A percentile compares a stretch with the other conserved stretches of the same genome.
Evolutionary conservation across 37 sponge, comb jelly and placozoan genomes (phyloP).

Genomic region (Corticium candelabrum): DNA sequence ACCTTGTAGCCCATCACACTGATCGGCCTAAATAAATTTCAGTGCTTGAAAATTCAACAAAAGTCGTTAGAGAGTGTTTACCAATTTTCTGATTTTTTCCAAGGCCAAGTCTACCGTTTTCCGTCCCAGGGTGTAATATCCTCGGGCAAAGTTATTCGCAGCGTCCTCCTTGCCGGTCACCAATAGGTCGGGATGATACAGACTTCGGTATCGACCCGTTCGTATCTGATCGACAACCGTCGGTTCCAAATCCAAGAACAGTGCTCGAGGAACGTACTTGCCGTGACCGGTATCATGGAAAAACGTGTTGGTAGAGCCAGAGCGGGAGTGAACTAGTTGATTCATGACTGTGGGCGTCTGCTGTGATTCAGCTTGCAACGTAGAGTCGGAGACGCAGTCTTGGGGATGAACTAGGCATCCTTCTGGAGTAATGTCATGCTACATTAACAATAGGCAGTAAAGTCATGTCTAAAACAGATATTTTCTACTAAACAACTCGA

Average conservation of each 20-base stretch:
- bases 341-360: too few relatives aligned
- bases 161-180: constrained; percentile 71
- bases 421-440: too few relatives aligned
- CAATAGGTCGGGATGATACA: constrained; percentile 72
- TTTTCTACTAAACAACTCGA: too few relatives aligned
- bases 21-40: too few relatives aligned
- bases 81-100: constrained; percentile 52
- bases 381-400: too few relatives aligned
- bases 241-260: constrained; percentile 92
- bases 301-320: constrained; percentile 95
- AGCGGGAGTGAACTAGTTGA: too few relatives aligned
- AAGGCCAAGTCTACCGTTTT: constrained; percentile 49
- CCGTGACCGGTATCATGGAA: constrained; percentile 93
- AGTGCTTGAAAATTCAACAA: too few relatives aligned
- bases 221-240: constrained; percentile 91
- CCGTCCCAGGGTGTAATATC: constrained; percentile 62
- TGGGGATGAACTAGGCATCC: too few relatives aligned
- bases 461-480: too few relatives aligned
- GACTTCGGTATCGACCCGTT: constrained; percentile 68
- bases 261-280: constrained; percentile 88
- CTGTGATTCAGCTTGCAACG: too few relatives aligned
- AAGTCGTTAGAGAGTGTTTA: too few relatives aligned
- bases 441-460: too few relatives aligned
- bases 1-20: constrained; percentile 76
- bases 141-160: constrained; percentile 76